Conservation (phyloP, 1,140 invertebrate genomes). For the Cardiocondyla obscurior region DNA sequence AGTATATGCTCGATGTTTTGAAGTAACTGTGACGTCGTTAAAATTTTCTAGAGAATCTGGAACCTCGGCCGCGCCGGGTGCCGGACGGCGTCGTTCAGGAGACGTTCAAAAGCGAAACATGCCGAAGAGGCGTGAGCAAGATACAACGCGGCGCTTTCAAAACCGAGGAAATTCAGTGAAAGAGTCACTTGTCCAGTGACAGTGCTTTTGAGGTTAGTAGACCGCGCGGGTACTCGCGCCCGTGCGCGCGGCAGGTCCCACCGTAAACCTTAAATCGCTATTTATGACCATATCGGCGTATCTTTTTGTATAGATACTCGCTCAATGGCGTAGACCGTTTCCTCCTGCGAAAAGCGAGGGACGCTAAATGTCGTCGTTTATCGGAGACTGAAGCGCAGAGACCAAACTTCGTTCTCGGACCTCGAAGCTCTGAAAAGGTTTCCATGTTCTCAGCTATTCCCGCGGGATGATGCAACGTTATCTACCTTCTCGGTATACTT, state of each 20-base stretch:
- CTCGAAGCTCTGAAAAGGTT: not conserved
- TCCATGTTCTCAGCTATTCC: not conserved
- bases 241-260: constrained; percentile 25
- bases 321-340: not conserved
- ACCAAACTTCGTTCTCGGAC: no score
- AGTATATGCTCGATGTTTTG: not conserved
- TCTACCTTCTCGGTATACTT: not conserved
- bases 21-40: not conserved
- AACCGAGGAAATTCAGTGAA: constrained; percentile 67
- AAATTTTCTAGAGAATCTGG: not conserved
- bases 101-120: constrained; percentile 40
- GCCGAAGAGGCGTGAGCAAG: not conserved
- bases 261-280: constrained; percentile 54
- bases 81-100: not conserved
- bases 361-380: not conserved
- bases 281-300: constrained; percentile 32
- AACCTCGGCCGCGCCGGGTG: not conserved
- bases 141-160: constrained; percentile 11
- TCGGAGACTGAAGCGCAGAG: no score
- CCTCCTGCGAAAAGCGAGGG: not conserved
- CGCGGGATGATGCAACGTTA: not conserved
- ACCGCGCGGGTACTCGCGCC: constrained; percentile 32
- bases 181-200: constrained; percentile 60
- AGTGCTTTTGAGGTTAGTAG: constrained; percentile 68
- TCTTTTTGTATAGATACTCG: constrained; percentile 32